Evolutionary conservation across 1,140 invertebrate species (phyloP).

Genomic region (Bradysia coprophila): DNA sequence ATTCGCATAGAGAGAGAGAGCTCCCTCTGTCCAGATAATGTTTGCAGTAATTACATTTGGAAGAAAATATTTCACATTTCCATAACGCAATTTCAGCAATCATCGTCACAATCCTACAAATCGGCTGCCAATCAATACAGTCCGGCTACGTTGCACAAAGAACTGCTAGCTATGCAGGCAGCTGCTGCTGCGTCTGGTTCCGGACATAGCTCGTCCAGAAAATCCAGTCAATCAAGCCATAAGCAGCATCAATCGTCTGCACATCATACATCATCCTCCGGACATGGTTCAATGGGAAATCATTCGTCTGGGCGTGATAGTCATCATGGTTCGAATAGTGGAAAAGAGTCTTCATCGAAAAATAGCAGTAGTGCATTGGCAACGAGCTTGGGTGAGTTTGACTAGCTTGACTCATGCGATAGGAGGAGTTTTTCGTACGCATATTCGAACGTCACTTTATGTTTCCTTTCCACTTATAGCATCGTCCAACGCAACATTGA

Average conservation of each 20-base stretch:
- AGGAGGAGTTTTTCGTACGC: no score
- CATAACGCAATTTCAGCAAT: not conserved
- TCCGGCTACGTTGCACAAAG: slow-evolving; percentile 21
- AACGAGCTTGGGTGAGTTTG: no score
- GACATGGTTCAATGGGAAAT: slow-evolving; percentile 2
- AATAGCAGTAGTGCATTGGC: no score
- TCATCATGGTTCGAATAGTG: no score
- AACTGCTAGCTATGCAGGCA: slow-evolving; percentile 22
- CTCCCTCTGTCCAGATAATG: no score
- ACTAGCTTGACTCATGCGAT: no score
- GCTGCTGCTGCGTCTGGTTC: slow-evolving; percentile 18
- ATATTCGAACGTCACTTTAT: no score
- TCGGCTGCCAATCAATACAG: slow-evolving; percentile 9
- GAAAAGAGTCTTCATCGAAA: slow-evolving; percentile 14
- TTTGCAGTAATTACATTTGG: no score
- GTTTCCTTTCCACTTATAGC: no score
- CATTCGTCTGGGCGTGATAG: no score
- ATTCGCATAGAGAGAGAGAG: no score
- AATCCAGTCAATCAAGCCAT: slow-evolving; percentile 4
- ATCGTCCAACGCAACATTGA: slow-evolving; percentile 3
- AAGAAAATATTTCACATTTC: no score
- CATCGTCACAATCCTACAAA: not conserved
- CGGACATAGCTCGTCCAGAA: slow-evolving; percentile 10
- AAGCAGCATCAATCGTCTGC: not conserved
- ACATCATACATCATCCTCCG: slow-evolving; percentile 4